These are phyloP conservation scores for Squalus acanthias DNA, from an alignment of 2,797 vertebrate genomes.

Conservation along the genomic window DNA sequence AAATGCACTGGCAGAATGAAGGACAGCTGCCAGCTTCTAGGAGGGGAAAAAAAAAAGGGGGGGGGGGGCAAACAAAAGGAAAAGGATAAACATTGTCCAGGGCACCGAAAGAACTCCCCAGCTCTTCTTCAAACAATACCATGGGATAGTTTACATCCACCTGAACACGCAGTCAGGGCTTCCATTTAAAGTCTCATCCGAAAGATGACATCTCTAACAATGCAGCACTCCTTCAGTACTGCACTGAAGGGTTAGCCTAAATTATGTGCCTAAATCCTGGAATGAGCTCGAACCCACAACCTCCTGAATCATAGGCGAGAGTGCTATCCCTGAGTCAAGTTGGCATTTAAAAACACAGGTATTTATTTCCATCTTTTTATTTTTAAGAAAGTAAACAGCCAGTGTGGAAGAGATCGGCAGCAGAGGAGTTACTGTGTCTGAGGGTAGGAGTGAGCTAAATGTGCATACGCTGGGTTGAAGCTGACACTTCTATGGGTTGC, in stretches of 20 bases:
- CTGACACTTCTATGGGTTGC: background rate
- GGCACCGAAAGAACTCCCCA: background rate
- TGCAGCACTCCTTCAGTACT: background rate
- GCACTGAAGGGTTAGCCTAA: background rate
- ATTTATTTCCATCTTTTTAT: background rate
- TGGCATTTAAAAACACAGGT: background rate
- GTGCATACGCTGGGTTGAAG: background rate
- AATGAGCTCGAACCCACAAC: background rate
- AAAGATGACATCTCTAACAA: background rate
- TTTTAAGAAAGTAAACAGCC: background rate
- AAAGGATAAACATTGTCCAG: background rate
- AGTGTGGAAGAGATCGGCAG: background rate
- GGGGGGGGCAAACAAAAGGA: too few relatives aligned
- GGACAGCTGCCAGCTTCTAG: too few relatives aligned
- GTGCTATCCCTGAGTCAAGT: background rate
- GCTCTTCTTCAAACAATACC: background rate
- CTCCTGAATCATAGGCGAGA: background rate
- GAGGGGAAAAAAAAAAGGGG: too few relatives aligned
- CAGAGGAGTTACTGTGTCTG: background rate
- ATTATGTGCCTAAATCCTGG: background rate
- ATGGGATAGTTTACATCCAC: background rate
- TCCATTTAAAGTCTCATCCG: background rate
- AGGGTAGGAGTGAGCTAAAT: background rate
- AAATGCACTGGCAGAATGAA: too few relatives aligned
- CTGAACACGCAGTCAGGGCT: background rate